Evolutionary conservation across 2,888 invertebrate genomes (phyloP).

Genomic region (Epirrita christyi): DNA sequence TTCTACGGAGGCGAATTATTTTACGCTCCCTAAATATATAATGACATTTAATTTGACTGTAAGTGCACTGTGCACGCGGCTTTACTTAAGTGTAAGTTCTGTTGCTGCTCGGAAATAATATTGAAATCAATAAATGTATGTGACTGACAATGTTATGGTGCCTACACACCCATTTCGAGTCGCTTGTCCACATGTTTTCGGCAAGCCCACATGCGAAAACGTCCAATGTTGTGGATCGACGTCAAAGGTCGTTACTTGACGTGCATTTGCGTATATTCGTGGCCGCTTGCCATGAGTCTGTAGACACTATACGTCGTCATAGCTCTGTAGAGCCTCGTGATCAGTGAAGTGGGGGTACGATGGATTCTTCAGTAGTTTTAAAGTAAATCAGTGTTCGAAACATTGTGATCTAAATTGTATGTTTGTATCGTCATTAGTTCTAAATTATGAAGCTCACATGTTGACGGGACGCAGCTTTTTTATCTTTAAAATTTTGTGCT

Average conservation of each 20-base stretch:
- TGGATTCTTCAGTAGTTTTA: constrained; percentile 20
- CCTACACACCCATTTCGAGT: not conserved
- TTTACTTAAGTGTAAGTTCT: constrained; percentile 27
- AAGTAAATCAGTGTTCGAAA: constrained; percentile 27
- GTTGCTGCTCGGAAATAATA: constrained; percentile 20
- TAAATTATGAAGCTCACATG: constrained; percentile 16
- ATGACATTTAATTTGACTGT: constrained; percentile 24
- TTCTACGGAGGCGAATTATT: constrained; percentile 29
- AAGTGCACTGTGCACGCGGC: constrained; percentile 27
- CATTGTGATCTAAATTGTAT: constrained; percentile 32
- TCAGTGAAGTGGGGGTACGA: not conserved
- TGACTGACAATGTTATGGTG: constrained; percentile 3
- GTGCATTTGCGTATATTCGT: too few relatives aligned
- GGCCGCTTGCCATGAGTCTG: not conserved
- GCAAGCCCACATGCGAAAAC: not conserved
- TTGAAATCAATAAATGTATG: constrained; percentile 12
- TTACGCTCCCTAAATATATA: constrained; percentile 29
- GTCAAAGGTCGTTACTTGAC: too few relatives aligned
- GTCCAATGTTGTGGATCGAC: not conserved
- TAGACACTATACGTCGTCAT: not conserved
- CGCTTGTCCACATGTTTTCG: not conserved
- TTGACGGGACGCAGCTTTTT: constrained; percentile 15
- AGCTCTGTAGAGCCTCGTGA: constrained; percentile 15
- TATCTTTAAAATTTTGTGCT: constrained; percentile 16
- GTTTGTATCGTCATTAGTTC: constrained; percentile 23